phyloP scores from a whole-genome alignment of 2,113 vertebrate species.

The Cygnus atratus region DNA sequence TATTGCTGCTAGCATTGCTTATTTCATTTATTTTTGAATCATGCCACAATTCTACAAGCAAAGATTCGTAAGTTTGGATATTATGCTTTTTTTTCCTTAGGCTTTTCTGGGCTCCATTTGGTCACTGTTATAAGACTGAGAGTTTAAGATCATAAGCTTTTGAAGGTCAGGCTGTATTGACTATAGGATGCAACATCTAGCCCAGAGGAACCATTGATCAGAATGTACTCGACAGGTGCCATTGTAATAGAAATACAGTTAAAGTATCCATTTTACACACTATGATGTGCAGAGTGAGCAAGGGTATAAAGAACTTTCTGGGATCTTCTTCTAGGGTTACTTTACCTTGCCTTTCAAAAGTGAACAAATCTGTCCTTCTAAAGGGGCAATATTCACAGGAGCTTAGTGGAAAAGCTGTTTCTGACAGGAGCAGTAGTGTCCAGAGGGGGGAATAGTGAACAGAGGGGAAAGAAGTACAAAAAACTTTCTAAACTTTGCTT shows the following conservation, averaged over 20 bases:
- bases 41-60: neutral
- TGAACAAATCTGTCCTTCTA: neutral
- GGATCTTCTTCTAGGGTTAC: neutral
- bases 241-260: neutral
- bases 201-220: neutral
- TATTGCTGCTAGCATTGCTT: neutral
- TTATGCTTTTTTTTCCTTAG: neutral
- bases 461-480: neutral
- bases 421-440: neutral
- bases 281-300: neutral
- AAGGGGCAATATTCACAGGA: neutral
- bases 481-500: neutral
- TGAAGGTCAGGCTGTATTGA: neutral
- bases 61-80: neutral
- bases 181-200: neutral
- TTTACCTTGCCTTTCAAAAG: neutral
- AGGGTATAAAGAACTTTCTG: neutral
- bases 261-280: neutral
- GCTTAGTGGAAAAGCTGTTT: neutral
- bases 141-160: neutral
- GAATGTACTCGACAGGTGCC: neutral
- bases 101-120: neutral
- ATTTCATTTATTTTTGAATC: neutral
- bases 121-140: neutral
- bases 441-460: neutral